Conservation (phyloP, 92 coral and sea anemone genomes). For the Actinernus sp. region DNA sequence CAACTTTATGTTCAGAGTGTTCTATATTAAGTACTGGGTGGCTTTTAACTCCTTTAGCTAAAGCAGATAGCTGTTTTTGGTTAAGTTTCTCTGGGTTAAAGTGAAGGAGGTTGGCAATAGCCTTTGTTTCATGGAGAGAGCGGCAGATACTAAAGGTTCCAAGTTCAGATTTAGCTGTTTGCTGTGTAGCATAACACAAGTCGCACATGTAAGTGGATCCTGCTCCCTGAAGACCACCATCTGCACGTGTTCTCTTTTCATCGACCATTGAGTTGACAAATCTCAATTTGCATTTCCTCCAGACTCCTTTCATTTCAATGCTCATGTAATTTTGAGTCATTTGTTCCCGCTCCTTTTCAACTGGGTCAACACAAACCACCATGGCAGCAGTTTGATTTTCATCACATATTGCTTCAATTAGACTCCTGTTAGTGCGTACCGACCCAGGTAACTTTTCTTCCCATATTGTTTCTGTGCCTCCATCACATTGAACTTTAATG, state of each 20-base stretch:
- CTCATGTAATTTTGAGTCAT: not conserved
- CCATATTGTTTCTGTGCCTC: not conserved
- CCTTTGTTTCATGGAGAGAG: conserved; percentile 1
- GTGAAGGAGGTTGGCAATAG: not conserved
- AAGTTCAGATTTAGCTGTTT: conserved; percentile 7
- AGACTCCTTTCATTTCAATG: not conserved
- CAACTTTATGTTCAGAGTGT: no score
- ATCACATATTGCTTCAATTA: conserved; percentile 9
- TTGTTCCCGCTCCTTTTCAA: not conserved
- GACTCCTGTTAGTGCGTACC: conserved; percentile 12
- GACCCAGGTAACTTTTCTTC: conserved; percentile 10
- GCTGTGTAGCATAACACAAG: conserved; percentile 6
- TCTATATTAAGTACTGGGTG: no score
- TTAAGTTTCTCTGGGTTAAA: conserved; percentile 3
- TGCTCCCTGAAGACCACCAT: conserved; percentile 8
- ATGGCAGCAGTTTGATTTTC: not conserved
- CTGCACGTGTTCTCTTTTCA: conserved; percentile 11
- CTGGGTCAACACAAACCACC: not conserved
- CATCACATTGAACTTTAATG: conserved; percentile 2
- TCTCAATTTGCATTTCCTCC: not conserved
- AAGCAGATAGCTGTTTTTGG: not conserved
- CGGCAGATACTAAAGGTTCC: conserved; percentile 10
- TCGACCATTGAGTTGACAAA: conserved; percentile 12
- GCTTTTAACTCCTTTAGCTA: conserved; percentile 6
- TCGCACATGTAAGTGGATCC: conserved; percentile 6